A percentile compares a stretch with the other conserved stretches of the same genome.
Evolutionary conservation across 2,888 invertebrate genomes (phyloP).

Genomic region (Blomia tropicalis): DNA sequence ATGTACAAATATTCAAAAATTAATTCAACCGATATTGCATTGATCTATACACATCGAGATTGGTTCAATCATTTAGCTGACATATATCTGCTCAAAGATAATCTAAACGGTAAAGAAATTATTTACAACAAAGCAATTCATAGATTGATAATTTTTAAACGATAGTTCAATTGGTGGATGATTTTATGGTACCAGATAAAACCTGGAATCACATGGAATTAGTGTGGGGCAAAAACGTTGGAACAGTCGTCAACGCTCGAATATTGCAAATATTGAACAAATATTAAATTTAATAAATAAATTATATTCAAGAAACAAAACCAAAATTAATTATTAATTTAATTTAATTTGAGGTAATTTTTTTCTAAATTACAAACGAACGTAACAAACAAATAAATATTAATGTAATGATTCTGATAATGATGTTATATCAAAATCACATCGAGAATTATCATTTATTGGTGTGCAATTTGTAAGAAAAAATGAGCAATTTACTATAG

Average conservation of each 20-base stretch:
- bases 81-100: neutral
- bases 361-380: no score
- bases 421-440: no score
- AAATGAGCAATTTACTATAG: no score
- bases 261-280: neutral
- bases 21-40: constrained; percentile 15
- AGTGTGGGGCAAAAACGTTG: neutral
- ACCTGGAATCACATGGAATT: constrained; percentile 20
- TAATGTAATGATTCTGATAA: no score
- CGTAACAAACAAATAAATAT: no score
- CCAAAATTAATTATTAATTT: no score
- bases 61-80: constrained; percentile 16
- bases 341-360: no score
- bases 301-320: no score
- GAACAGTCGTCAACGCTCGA: constrained; percentile 1
- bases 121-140: no score
- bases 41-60: constrained; percentile 8
- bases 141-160: no score
- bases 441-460: no score
- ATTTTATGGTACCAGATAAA: constrained; percentile 11
- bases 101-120: constrained; percentile 16
- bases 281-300: neutral
- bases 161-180: neutral
- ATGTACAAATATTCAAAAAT: neutral
- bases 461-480: no score